These are phyloP conservation scores for Cladopsammia gracilis DNA, from an alignment of 64 coral and sea anemone genomes.

Conservation along the genomic window DNA sequence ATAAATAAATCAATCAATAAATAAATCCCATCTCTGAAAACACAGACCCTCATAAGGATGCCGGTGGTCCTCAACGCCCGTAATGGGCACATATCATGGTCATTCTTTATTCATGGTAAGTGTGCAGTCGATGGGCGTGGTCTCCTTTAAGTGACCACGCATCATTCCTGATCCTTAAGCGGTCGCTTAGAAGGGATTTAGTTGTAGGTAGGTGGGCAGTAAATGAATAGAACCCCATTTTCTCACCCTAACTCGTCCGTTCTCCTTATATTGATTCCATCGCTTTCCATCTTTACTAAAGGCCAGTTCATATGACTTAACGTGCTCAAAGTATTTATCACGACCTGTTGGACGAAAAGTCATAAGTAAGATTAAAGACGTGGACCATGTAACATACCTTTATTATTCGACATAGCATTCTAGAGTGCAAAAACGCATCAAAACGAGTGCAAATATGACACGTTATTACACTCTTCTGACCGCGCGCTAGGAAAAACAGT, in stretches of 20 bases:
- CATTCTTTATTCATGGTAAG: no score
- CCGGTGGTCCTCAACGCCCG: no score
- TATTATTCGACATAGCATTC: no score
- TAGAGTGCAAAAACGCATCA: no score
- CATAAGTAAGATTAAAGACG: not conserved
- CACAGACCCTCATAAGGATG: no score
- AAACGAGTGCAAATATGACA: no score
- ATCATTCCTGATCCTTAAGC: not conserved
- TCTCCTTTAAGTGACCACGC: no score
- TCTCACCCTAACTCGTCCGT: slow-evolving; percentile 52
- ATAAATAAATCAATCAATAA: no score
- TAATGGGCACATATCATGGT: no score
- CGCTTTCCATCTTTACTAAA: slow-evolving; percentile 71
- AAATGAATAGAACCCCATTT: not conserved
- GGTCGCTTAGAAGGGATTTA: not conserved
- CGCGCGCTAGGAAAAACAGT: not conserved
- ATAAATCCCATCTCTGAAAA: no score
- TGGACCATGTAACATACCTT: not conserved
- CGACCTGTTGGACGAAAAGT: slow-evolving; percentile 26
- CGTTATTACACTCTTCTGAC: no score
- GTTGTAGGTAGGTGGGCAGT: not conserved
- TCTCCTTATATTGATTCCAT: slow-evolving; percentile 72
- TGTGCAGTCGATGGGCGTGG: no score
- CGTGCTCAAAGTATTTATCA: slow-evolving; percentile 72
- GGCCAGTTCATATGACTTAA: slow-evolving; percentile 68